These are phyloP conservation scores for Dendrocincla tyrannina DNA, from an alignment of 2,797 vertebrate species.

Conservation along the genomic window DNA sequence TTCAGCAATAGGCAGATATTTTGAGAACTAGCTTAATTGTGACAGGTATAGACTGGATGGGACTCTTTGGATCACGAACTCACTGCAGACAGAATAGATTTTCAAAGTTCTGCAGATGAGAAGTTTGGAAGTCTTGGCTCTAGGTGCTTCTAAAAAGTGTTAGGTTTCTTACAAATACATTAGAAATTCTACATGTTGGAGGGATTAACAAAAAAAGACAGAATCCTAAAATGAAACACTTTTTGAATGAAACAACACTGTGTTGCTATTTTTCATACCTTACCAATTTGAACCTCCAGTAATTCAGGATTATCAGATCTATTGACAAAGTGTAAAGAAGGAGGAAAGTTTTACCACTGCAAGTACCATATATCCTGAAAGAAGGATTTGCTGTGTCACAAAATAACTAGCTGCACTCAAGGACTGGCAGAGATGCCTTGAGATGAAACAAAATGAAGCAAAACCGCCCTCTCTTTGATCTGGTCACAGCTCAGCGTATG, in stretches of 20 bases:
- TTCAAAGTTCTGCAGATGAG: background rate
- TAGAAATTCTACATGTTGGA: background rate
- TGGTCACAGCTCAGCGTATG: background rate
- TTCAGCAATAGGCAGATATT: background rate
- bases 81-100: background rate
- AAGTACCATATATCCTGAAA: background rate
- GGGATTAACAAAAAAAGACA: background rate
- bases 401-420: background rate
- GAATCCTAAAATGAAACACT: background rate
- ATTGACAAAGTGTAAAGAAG: background rate
- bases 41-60: background rate
- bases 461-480: background rate
- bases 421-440: background rate
- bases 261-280: background rate
- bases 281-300: background rate
- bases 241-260: background rate
- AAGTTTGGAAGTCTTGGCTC: background rate
- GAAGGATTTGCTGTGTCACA: background rate
- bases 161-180: background rate
- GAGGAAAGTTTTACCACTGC: background rate
- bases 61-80: background rate
- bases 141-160: background rate
- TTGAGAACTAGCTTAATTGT: background rate
- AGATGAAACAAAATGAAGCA: slow-evolving; percentile 15
- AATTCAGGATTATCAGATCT: background rate